Evolutionary conservation across 2,888 invertebrate species (phyloP).

Genomic region (Euphydryas editha): DNA sequence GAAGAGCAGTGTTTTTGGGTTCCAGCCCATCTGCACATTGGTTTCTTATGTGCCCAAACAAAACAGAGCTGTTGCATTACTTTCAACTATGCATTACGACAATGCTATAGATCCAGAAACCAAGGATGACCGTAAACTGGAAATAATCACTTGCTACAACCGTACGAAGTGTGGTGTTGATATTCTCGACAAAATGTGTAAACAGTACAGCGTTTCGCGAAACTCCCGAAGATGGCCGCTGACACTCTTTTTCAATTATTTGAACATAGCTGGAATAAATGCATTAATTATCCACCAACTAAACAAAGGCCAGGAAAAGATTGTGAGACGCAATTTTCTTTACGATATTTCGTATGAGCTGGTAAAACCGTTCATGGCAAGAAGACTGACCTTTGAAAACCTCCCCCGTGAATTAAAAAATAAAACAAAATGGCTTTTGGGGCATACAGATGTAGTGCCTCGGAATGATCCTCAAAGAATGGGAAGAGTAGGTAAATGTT

Average conservation of each 20-base stretch:
- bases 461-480: background rate
- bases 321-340: constrained; percentile 2
- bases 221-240: constrained; percentile 9
- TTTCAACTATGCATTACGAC: too few species aligned
- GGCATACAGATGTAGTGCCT: background rate
- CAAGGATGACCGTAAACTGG: too few species aligned
- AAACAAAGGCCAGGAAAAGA: constrained; percentile 1
- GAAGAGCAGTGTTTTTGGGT: too few species aligned
- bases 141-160: background rate
- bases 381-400: background rate
- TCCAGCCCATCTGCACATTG: too few species aligned
- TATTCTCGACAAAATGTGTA: constrained; percentile 11
- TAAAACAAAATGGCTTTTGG: constrained; percentile 1
- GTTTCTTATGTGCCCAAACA: too few species aligned
- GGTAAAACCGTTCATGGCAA: background rate
- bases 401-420: background rate
- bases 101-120: too few species aligned
- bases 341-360: background rate
- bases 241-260: constrained; percentile 9
- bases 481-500: background rate
- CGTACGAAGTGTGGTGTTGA: constrained; percentile 12
- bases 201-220: constrained; percentile 9
- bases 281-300: background rate
- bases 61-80: too few species aligned
- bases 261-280: constrained; percentile 12